phyloP scores from a whole-genome alignment of 2,113 vertebrate genomes.

The Hydrochoerus hydrochaeris region DNA sequence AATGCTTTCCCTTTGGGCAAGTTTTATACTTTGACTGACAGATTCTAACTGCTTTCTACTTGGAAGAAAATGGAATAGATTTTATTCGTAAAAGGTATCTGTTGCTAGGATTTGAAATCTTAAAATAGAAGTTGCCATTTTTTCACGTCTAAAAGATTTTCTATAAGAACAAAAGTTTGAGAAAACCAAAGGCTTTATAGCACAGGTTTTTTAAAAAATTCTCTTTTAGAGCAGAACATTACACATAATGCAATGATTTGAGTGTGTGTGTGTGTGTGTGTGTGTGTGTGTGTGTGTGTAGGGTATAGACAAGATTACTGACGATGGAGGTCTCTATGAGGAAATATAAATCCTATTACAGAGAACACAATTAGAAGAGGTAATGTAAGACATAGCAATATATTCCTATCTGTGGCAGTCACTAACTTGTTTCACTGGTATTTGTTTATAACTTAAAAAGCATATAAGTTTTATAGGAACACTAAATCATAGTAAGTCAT shows the following conservation, averaged over 20 bases:
- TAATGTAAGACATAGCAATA: neutral
- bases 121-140: conserved; percentile 74
- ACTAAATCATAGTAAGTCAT: neutral
- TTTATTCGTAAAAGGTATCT: conserved; percentile 71
- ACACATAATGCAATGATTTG: conserved; percentile 22
- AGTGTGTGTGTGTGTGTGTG: neutral
- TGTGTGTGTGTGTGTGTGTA: neutral
- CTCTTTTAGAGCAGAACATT: conserved; percentile 29
- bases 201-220: neutral
- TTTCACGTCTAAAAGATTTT: conserved; percentile 57
- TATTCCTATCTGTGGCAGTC: neutral
- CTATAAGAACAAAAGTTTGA: conserved; percentile 14
- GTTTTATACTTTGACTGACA: conserved; percentile 70
- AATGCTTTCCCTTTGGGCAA: conserved; percentile 62
- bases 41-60: conserved; percentile 67
- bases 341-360: conserved; percentile 32
- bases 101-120: conserved; percentile 67
- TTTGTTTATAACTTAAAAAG: conserved; percentile 55
- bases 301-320: conserved; percentile 5
- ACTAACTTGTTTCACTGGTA: neutral
- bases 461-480: neutral
- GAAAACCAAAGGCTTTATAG: conserved; percentile 39
- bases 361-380: neutral
- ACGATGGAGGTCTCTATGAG: neutral
- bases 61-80: conserved; percentile 70